Base-by-base conservation (phyloP, 2,888 invertebrate species). In the Callinectes sapidus region DNA sequence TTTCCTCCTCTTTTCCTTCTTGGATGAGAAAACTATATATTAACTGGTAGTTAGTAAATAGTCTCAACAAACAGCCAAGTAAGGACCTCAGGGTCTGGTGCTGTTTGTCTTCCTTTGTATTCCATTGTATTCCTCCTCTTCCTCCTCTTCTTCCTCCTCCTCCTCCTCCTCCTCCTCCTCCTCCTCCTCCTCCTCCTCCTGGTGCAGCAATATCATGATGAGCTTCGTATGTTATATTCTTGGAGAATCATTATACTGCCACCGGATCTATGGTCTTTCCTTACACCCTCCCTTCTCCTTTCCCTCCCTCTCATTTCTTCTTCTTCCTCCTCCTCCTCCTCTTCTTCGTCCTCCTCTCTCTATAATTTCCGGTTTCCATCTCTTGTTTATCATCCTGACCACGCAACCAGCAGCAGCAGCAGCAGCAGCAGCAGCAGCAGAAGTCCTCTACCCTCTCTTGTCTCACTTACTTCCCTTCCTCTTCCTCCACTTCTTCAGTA, bases 351-450 rank as follows among this genome's bases (percentile, higher is more conserved):
- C 32, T 77, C 77, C 35, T 16, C 81, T 81, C 81, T 81, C 81
- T 16, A 32, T 81, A 87, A 87, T 87, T 87, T 48, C 54, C 55
- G n/a, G 23, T 28, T 95, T 97, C 97, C 91, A 98, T 98, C 6
- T 98, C 98, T 95, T 97, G 98, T 95, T 97, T 99, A 95, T 97
- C 97, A 95, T 99, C 99, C 95, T 96, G 97, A 95, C 14, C 77
- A 23, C 81, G 23, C 66, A 77, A 35, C 42, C 54, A 23, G 35
- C 66, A 14, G 48, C 48, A 48, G 48, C 48, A 48, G 48, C 48
- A 48, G 48, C 48, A 48, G 48, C 61, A 61, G 48, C 48, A 48
- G 48, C 48, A 48, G 48, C 48, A 48, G 48, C 48, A 48, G 48
- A 18, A 61, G 18, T 16, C 23, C 23, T 61, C 61, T 61, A 8